Percentiles rank a stretch among this genome's conserved stretches.
phyloP scores from a whole-genome alignment of 2,888 invertebrate species.

The Sepiola atlantica region DNA sequence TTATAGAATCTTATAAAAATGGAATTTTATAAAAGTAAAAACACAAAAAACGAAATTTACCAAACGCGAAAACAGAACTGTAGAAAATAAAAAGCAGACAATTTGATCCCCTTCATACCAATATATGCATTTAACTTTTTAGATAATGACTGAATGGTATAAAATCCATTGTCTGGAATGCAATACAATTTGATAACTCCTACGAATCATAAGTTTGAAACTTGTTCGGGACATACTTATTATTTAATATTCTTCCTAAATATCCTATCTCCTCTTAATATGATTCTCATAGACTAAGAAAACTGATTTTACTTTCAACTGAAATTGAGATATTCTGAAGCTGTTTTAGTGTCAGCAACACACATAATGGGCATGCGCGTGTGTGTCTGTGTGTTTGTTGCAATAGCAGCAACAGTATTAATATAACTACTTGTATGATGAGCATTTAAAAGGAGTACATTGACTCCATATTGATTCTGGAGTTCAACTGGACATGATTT shows the following conservation, averaged over 20 bases:
- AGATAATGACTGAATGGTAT: no score
- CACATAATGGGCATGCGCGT: background rate
- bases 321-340: no score
- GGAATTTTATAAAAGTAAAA: no score
- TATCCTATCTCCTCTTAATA: background rate
- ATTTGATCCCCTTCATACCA: no score
- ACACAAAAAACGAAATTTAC: no score
- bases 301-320: no score
- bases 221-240: background rate
- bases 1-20: no score
- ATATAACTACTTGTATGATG: background rate
- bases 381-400: background rate
- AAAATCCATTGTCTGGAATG: no score
- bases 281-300: background rate
- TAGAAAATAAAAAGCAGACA: no score
- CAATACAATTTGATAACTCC: background rate
- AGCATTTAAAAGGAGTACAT: background rate
- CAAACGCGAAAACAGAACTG: no score
- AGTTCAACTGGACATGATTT: background rate
- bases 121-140: no score
- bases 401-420: background rate
- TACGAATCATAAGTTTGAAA: background rate
- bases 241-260: background rate
- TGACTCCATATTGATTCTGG: background rate
- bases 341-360: no score